These are phyloP conservation scores for Pyrocephalus nanus DNA, from an alignment of 2,797 vertebrate species.

Conservation along the genomic window DNA sequence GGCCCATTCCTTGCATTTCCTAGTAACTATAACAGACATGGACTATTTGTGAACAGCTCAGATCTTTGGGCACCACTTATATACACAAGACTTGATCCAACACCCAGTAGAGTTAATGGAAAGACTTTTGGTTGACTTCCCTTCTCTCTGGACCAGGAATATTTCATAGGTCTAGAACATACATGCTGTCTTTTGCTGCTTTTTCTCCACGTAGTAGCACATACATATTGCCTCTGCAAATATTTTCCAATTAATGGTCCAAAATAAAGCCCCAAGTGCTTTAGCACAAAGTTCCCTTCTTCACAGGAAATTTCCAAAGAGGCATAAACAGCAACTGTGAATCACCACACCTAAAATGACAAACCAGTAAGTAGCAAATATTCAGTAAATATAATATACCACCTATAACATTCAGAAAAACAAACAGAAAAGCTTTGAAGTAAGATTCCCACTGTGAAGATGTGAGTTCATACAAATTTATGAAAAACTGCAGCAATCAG, in stretches of 20 bases:
- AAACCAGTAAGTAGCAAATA: background rate
- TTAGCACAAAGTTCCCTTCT: slow-evolving; percentile 31
- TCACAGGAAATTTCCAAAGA: background rate
- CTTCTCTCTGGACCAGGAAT: background rate
- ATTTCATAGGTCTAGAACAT: slow-evolving; percentile 22
- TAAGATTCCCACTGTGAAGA: background rate
- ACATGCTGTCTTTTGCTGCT: slow-evolving; percentile 11
- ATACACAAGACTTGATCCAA: slow-evolving; percentile 38
- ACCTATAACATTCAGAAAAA: background rate
- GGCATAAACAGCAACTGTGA: background rate
- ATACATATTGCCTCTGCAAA: slow-evolving; percentile 7
- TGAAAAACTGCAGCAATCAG: background rate
- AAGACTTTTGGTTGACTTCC: slow-evolving; percentile 58
- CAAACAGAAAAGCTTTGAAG: background rate
- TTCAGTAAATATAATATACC: background rate
- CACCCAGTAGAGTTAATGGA: slow-evolving; percentile 32
- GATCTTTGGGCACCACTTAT: slow-evolving; percentile 34
- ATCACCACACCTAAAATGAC: background rate
- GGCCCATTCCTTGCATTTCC: slow-evolving; percentile 6
- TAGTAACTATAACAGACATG: slow-evolving; percentile 28
- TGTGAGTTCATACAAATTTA: background rate
- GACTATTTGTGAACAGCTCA: slow-evolving; percentile 41
- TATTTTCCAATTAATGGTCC: slow-evolving; percentile 45
- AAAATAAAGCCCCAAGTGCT: slow-evolving; percentile 33
- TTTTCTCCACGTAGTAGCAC: slow-evolving; percentile 34